Evolutionary conservation across 1,140 invertebrate species (phyloP), one percentile per base, ranked within the genome.

Genomic region (Anastrepha obliqua): DNA sequence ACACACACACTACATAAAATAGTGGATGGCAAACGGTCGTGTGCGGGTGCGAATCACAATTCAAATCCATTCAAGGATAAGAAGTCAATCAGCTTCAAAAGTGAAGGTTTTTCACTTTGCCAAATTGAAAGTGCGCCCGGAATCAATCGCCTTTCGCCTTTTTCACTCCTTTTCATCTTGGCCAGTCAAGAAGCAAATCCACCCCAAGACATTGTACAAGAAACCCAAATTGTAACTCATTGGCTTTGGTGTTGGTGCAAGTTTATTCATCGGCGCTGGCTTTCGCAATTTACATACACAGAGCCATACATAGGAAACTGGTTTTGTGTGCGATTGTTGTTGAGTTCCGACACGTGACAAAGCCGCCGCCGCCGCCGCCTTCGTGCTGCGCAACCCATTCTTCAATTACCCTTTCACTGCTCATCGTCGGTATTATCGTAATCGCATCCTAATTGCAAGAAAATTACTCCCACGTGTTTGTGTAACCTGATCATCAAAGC

Each of bases 391-490:
- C 59, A 86, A 74, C 87, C 85, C 85, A 88, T 88, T 88, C 87
- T 86, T 88, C 87, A 88, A 88, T 88, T 88, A 88, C 87, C 87
- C 87, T 88, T 88, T 86, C 87, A 62, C 65, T 62, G 67, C 67
- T 74, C 51, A 87, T 70, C 58, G 64, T 70, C n/a, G 64, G 88
- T 90, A 91, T 92, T 92, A 92, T 91, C 90, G 92, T 92, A 92
- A 92, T 92, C 91, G 91, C 91, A 92, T 92, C 91, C 91, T 92
- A 92, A 92, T 92, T 92, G 91, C 91, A 90, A 91, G 89, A 92
- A 92, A 92, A 92, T 92, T 92, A 92, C 91, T 90, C 91, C 91
- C 91, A 92, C 91, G 91, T 92, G 91, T 88, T 89, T 89, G 87
- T 89, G 91, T 92, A 92, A 92, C 91, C 90, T 89, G 91, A 92